Evolutionary conservation across 2,888 invertebrate species (phyloP).

Genomic region (Plutella xylostella): DNA sequence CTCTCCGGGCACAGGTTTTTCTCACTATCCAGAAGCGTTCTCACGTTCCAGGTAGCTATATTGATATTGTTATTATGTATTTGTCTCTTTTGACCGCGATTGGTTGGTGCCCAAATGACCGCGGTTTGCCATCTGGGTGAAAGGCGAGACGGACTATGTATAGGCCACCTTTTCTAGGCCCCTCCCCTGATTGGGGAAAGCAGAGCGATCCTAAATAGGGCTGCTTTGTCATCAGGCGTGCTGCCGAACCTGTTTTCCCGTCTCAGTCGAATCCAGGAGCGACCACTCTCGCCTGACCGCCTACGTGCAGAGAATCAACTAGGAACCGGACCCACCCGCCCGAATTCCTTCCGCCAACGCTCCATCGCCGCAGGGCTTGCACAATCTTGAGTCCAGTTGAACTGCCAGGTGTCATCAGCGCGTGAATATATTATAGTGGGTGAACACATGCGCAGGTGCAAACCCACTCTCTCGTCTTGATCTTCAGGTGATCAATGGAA

Average conservation of each 20-base stretch:
- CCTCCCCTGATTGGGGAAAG: constrained; percentile 13
- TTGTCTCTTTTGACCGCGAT: constrained; percentile 12
- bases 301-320: constrained; percentile 19
- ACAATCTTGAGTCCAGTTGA: constrained; percentile 1
- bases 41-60: too few species aligned
- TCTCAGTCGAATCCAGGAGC: constrained; percentile 17
- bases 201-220: constrained; percentile 15
- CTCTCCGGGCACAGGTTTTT: too few species aligned
- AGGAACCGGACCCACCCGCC: constrained; percentile 13
- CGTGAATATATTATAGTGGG: constrained; percentile 16
- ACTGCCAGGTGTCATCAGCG: constrained; percentile 14
- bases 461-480: not conserved
- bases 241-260: constrained; percentile 13
- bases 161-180: constrained; percentile 14
- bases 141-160: constrained; percentile 9
- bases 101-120: constrained; percentile 11
- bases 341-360: constrained; percentile 13
- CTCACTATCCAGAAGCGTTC: too few species aligned
- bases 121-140: constrained; percentile 13
- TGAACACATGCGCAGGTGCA: constrained; percentile 13
- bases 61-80: too few species aligned
- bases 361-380: constrained; percentile 16
- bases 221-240: constrained; percentile 15
- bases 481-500: too few species aligned
- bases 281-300: constrained; percentile 22